phyloP scores from a whole-genome alignment of 2,888 invertebrate species.

The Elysia crispata region DNA sequence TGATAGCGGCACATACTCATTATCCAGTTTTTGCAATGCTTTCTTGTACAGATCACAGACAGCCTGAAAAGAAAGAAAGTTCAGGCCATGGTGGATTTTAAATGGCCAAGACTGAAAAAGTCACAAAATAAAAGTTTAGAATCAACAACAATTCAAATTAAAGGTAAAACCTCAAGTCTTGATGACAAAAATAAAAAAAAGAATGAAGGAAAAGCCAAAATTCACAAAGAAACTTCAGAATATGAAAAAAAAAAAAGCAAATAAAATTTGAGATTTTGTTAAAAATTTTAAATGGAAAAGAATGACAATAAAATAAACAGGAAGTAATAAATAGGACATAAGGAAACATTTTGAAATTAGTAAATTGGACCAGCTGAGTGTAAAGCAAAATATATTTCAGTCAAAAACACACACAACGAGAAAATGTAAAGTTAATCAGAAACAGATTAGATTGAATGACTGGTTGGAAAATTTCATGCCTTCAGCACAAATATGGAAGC shows the following conservation, averaged over 20 bases:
- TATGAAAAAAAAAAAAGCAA: neutral
- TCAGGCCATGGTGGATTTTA: neutral
- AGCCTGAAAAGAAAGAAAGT: conserved; percentile 79
- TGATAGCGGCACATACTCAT: conserved; percentile 84
- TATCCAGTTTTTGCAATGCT: conserved; percentile 85
- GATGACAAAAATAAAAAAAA: neutral
- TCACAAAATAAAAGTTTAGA: neutral
- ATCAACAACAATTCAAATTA: neutral
- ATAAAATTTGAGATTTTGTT: too few species aligned
- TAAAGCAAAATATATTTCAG: too few species aligned
- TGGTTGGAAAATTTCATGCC: too few species aligned
- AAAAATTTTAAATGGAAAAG: too few species aligned
- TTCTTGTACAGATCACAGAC: conserved; percentile 83
- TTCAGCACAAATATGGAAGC: too few species aligned
- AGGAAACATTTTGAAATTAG: too few species aligned
- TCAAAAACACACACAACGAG: too few species aligned
- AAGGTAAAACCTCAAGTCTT: neutral
- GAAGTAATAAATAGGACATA: too few species aligned
- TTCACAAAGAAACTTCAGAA: neutral
- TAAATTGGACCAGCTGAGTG: too few species aligned
- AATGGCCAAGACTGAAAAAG: neutral
- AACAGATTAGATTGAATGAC: too few species aligned
- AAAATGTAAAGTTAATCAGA: too few species aligned
- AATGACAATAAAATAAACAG: too few species aligned
- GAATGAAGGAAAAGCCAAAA: neutral